Conservation (phyloP, 2,113 vertebrate species). For the Phasianus colchicus region DNA sequence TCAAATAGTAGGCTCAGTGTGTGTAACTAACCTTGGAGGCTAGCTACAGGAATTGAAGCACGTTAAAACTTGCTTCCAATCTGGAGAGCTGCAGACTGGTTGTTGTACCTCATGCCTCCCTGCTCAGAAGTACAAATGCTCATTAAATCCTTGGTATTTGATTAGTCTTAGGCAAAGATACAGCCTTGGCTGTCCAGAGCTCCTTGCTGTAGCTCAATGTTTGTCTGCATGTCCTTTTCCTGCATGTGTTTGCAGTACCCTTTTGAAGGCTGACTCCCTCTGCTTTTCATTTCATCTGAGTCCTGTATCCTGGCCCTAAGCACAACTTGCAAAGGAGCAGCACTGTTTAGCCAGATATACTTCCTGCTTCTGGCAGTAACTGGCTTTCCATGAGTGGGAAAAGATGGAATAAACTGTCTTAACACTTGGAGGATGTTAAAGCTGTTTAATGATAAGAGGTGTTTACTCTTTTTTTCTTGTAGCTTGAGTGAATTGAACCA, state of each 20-base stretch:
- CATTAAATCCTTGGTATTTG: neutral
- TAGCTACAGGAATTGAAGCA: neutral
- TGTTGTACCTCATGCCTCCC: neutral
- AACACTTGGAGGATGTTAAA: neutral
- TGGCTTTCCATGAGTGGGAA: neutral
- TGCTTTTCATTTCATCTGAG: neutral
- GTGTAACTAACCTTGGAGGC: neutral
- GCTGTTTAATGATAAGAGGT: neutral
- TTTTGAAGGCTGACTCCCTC: neutral
- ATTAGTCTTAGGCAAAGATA: fast-evolving
- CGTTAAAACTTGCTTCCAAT: neutral
- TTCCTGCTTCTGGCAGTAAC: constrained; percentile 5
- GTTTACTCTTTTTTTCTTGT: neutral
- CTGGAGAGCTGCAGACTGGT: neutral
- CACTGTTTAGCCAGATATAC: neutral
- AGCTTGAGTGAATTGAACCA: neutral
- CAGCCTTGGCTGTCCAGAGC: neutral
- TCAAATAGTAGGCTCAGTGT: neutral
- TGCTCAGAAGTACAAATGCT: neutral
- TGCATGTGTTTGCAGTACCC: too few species aligned
- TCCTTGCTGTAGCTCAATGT: fast-evolving
- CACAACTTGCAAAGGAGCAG: neutral
- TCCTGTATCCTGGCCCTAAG: neutral
- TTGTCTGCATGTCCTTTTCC: neutral
- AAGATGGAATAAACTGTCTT: neutral